phyloP scores from a whole-genome alignment of 2,888 invertebrate genomes.

The Margaritifera margaritifera region DNA sequence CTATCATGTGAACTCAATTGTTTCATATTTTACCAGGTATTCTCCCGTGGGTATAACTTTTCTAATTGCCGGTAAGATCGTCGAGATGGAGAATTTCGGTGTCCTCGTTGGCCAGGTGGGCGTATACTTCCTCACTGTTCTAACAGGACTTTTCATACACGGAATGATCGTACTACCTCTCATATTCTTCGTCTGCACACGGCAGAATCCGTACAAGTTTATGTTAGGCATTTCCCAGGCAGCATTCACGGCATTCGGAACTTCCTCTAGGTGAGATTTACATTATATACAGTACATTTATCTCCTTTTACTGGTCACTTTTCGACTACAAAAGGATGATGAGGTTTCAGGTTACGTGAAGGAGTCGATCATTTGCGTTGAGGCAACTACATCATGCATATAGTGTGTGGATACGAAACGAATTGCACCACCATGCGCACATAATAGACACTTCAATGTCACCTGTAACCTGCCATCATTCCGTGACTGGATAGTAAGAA shows the following conservation, averaged over 20 bases:
- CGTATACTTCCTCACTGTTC: slow-evolving; percentile 92
- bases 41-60: slow-evolving; percentile 68
- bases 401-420: neutral
- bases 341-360: too few species aligned
- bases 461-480: slow-evolving; percentile 13
- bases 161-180: slow-evolving; percentile 91
- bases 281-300: too few species aligned
- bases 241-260: slow-evolving; percentile 95
- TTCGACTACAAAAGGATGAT: too few species aligned
- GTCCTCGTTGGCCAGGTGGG: slow-evolving; percentile 90
- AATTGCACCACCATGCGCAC: slow-evolving; percentile 3
- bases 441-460: slow-evolving; percentile 13
- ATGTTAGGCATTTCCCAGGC: slow-evolving; percentile 76
- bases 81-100: slow-evolving; percentile 90
- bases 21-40: slow-evolving; percentile 53
- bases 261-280: slow-evolving; percentile 91
- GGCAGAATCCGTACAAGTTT: slow-evolving; percentile 68
- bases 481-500: too few species aligned
- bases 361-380: too few species aligned
- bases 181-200: slow-evolving; percentile 80
- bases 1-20: too few species aligned
- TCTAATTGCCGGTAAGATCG: slow-evolving; percentile 86
- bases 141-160: slow-evolving; percentile 86
- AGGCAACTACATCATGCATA: neutral
- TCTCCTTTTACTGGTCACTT: too few species aligned